Base-by-base conservation (phyloP, 2,797 vertebrate species). In the Ceryle rudis region DNA sequence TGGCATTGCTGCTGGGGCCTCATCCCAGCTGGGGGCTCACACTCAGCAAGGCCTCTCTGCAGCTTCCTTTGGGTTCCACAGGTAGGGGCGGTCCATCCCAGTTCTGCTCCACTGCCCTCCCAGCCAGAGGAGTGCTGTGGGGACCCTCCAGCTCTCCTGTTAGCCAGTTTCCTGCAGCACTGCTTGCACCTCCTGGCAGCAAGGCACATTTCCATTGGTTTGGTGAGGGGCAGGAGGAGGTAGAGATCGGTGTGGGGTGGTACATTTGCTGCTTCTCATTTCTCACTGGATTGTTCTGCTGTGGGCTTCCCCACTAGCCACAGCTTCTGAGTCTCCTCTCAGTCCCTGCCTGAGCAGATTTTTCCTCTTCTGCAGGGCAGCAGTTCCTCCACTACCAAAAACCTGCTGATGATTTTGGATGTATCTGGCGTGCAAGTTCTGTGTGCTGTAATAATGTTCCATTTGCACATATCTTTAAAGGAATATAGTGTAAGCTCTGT, bases 171-270 rank as follows among this genome's bases (percentile, higher is more conserved):
- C 54, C 14, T 1, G 0, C 13, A 21, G 29, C 52, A 23, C 4
- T 20, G 33, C 35, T 47, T 13, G 2, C 19, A 22, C 16, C 10
- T 6, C 55, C 13, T 19, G 7, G 18, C 21, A 60, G 10, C 10
- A 11, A 28, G 29, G 35, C 29, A 29, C 3, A 0, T 58, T n/a
- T 49, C 12, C 23, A 23, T 54, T 0, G 0, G 5, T 28, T n/a
- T 33, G 20, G 41, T 14, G 15, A 28, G 17, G 33, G 29, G 10
- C 2, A 2, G 25, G 51, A 25, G 33, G 25, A 52, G 37, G 12
- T 54, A 51, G 17, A 26, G 3, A 6, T 47, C 41, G 5, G 7
- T 11, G 8, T 33, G 14, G 46, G 41, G 8, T 57, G 57, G 11
- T 44, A 9, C 21, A 13, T 67, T 42, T 74, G 26, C 16, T 44